A percentile compares a stretch with the other conserved stretches of the same genome.
Evolutionary conservation across 2,888 invertebrate genomes (phyloP).

Genomic region (Idaea biselata): DNA sequence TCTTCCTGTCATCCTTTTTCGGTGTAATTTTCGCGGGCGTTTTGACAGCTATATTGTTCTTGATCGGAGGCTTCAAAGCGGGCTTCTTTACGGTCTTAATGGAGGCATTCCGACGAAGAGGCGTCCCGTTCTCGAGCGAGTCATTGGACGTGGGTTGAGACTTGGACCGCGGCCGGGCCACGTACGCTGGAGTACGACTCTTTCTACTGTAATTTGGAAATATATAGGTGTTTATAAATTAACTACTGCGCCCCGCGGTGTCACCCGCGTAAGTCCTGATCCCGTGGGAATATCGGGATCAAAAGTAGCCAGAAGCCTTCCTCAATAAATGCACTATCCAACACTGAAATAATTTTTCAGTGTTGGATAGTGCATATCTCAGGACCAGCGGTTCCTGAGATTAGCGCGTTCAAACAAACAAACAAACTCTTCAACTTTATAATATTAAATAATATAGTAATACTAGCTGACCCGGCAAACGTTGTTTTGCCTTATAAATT

Average conservation of each 20-base stretch:
- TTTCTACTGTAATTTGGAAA: constrained; percentile 36
- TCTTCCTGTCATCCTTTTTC: constrained; percentile 38
- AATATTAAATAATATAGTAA: too few species aligned
- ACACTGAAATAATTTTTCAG: too few species aligned
- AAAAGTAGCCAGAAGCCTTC: too few species aligned
- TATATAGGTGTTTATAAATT: constrained; percentile 5
- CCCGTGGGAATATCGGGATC: too few species aligned
- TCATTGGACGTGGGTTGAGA: constrained; percentile 66
- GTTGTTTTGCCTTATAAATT: too few species aligned
- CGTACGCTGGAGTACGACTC: constrained; percentile 31
- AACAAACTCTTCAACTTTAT: too few species aligned
- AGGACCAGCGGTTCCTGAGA: too few species aligned
- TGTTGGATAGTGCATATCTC: too few species aligned
- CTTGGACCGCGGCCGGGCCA: constrained; percentile 58
- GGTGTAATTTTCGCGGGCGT: constrained; percentile 20
- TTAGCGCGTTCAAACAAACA: neutral
- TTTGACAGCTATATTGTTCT: constrained; percentile 23
- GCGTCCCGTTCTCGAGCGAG: constrained; percentile 49
- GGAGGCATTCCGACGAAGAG: constrained; percentile 54
- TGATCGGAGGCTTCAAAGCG: constrained; percentile 26
- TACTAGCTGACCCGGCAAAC: too few species aligned
- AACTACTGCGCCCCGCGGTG: too few species aligned
- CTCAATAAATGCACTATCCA: too few species aligned
- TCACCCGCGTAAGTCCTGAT: too few species aligned
- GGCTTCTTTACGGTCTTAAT: constrained; percentile 48